Evolutionary conservation across 2,113 vertebrate genomes (phyloP), one percentile per base, ranked within the genome.

Genomic region (Zosterops pallidus): DNA sequence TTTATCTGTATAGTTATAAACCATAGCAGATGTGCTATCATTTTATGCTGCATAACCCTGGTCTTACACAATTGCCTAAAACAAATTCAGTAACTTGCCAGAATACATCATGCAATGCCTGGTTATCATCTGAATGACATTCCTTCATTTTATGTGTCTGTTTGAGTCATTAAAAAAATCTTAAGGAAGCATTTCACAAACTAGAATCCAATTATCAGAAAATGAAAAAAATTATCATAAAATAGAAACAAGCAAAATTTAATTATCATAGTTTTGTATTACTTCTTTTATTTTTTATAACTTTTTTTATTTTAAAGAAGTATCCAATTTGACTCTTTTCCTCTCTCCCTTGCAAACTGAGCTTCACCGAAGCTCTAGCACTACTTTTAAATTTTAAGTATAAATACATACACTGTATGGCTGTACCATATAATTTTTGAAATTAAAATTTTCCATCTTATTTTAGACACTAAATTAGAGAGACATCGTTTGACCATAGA

Each of bases 1-100:
- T 96, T 93, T 95, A 89, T 77, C 56, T 31, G 9, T 49, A 60
- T 16, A 81, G 29, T 8, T 89, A 31, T 84, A 94, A 93, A 92
- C 60, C 17, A 41, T 23, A 86, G 64, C 57, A 89, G 86, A 86
- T 81, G 47, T 78, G 56, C 31, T 68, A 50, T 74, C 67, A 83
- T 20, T 47, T 68, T 68, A 6, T 44, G n/a, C 31, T 64, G 14
- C 35, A 75, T 50, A 78, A 50, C 44, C 20, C 20, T 64, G 29
- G 8, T 44, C 21, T 94, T 60, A 92, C 42, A 57, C 24, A 46
- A n/a, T 44, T 60, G 47, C 35, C 47, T 86, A 52, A 81, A 77
- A 9, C 4, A 95, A 24, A 75, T 52, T 52, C 24, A 64, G 19
- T 46, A 84, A 83, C 56, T 77, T 92, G 14, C 13, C 39, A 74